Evolutionary conservation across 1,140 invertebrate species (phyloP).

Genomic region (Homalodisca vitripennis): DNA sequence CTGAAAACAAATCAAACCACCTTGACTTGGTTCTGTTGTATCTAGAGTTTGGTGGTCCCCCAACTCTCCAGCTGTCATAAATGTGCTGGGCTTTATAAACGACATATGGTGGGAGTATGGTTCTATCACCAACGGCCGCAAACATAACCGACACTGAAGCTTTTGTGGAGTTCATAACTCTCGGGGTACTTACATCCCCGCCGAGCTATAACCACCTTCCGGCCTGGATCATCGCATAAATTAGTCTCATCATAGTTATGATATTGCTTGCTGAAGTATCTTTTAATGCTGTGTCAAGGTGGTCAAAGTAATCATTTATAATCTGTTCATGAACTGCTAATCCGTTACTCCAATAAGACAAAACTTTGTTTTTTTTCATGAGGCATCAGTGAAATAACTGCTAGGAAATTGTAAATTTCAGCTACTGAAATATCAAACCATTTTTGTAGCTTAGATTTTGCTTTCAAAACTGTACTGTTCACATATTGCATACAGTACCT

Average conservation of each 20-base stretch:
- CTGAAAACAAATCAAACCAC: conserved; percentile 35
- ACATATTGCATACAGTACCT: no score
- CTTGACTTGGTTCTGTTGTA: conserved; percentile 38
- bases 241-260: conserved; percentile 52
- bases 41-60: conserved; percentile 42
- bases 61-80: conserved; percentile 45
- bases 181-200: conserved; percentile 36
- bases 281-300: conserved; percentile 11
- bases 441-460: no score
- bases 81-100: conserved; percentile 48
- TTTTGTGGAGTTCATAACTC: conserved; percentile 36
- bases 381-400: no score
- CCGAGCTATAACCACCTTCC: conserved; percentile 37
- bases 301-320: conserved; percentile 22
- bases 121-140: conserved; percentile 33
- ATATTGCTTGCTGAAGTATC: conserved; percentile 39
- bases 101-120: conserved; percentile 44
- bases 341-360: no score
- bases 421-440: no score
- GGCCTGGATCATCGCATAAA: conserved; percentile 46
- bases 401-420: no score
- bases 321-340: neutral
- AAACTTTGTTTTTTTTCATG: no score
- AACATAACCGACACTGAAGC: conserved; percentile 37
- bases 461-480: no score